Percentiles rank a stretch among this genome's conserved stretches.
Conservation (phyloP, 2,888 invertebrate species). For the Mylabris sibirica region DNA sequence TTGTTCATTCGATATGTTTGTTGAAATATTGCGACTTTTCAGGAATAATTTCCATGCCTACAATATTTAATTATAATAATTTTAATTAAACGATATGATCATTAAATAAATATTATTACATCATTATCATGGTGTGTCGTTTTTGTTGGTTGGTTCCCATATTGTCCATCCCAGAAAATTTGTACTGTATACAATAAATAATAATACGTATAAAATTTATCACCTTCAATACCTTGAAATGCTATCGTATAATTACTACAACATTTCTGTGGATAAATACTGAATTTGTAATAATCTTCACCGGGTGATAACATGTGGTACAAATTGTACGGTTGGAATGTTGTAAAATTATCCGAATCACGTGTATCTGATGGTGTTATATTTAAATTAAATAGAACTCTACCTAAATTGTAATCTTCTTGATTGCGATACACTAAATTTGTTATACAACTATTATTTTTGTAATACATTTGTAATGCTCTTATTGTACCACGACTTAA, state of each 20-base stretch:
- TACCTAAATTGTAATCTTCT: slow-evolving; percentile 68
- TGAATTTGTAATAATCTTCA: slow-evolving; percentile 62
- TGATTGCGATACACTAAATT: slow-evolving; percentile 65
- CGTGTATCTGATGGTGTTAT: slow-evolving; percentile 64
- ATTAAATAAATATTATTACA: slow-evolving; percentile 44
- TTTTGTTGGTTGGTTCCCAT: slow-evolving; percentile 59
- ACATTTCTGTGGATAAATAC: slow-evolving; percentile 63
- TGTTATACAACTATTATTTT: slow-evolving; percentile 54
- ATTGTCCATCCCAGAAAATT: slow-evolving; percentile 58
- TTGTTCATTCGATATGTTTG: slow-evolving; percentile 59
- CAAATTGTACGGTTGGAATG: slow-evolving; percentile 64
- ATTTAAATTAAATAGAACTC: slow-evolving; percentile 62
- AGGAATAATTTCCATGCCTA: slow-evolving; percentile 64
- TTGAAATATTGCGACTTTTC: slow-evolving; percentile 57
- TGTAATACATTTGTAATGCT: slow-evolving; percentile 39
- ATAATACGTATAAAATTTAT: slow-evolving; percentile 64
- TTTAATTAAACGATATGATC: slow-evolving; percentile 22
- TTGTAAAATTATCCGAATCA: slow-evolving; percentile 62
- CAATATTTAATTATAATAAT: slow-evolving; percentile 14
- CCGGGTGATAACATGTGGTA: slow-evolving; percentile 59
- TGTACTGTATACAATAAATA: slow-evolving; percentile 65
- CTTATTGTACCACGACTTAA: slow-evolving; percentile 59
- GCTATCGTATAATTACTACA: slow-evolving; percentile 64
- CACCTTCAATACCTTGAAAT: slow-evolving; percentile 63
- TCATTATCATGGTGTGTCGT: slow-evolving; percentile 60